Percentiles rank a stretch among this genome's conserved stretches.
These are phyloP conservation scores for Boleophthalmus pectinirostris DNA, from an alignment of 2,113 vertebrate genomes.

Conservation along the genomic window DNA sequence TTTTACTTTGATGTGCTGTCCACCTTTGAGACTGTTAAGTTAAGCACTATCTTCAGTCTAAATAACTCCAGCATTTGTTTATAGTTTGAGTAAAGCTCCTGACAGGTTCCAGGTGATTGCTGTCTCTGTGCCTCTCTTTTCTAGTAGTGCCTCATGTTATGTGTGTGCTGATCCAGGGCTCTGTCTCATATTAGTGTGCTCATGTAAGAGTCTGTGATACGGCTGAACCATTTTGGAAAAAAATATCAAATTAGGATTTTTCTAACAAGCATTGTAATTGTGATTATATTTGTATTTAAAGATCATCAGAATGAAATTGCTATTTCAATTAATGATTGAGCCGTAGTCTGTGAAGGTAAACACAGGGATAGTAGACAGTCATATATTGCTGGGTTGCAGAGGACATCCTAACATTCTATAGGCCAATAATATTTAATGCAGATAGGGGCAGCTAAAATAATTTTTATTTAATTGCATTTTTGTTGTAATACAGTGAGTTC, in stretches of 20 bases:
- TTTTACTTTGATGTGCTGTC: background rate
- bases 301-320: too few relatives aligned
- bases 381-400: background rate
- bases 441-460: too few relatives aligned
- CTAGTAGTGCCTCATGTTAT: constrained; percentile 23
- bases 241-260: too few relatives aligned
- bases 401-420: too few relatives aligned
- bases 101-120: constrained; percentile 16
- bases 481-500: too few relatives aligned
- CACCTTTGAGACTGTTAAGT: background rate
- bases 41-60: background rate
- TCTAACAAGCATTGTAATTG: constrained; percentile 4
- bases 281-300: too few relatives aligned
- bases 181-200: background rate
- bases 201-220: constrained; percentile 1
- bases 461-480: too few relatives aligned
- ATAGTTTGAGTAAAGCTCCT: background rate
- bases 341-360: constrained; percentile 34
- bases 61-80: background rate
- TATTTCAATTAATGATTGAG: too few relatives aligned
- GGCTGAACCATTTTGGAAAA: constrained; percentile 44
- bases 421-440: too few relatives aligned
- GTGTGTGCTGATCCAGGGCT: too few relatives aligned
- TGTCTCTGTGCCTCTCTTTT: constrained; percentile 12
- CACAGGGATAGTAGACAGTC: constrained; percentile 29